Conservation (phyloP, 2,888 invertebrate species). For the Boloria selene region DNA sequence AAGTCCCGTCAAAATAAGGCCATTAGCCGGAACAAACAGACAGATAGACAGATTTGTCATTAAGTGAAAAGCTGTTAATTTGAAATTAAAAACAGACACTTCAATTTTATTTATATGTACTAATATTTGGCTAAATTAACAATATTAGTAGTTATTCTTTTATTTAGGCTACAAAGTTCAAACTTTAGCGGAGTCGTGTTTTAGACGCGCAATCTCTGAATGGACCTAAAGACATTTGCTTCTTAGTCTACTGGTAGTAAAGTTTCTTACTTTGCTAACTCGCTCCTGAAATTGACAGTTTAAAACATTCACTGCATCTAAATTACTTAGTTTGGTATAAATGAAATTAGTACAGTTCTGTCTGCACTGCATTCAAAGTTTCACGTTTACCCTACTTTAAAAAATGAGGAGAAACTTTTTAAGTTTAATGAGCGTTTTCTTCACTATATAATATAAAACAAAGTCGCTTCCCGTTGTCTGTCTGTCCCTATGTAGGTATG, state of each 20-base stretch:
- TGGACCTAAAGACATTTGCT: conserved; percentile 44
- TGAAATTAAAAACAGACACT: too few relatives aligned
- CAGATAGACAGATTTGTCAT: too few relatives aligned
- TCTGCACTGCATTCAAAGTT: neutral
- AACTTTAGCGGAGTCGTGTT: conserved; percentile 45
- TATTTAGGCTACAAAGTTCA: conserved; percentile 35
- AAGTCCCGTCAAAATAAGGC: too few relatives aligned
- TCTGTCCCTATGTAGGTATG: too few relatives aligned
- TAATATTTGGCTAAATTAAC: neutral
- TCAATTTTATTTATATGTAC: too few relatives aligned
- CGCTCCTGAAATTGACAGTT: conserved; percentile 45
- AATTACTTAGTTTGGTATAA: conserved; percentile 23
- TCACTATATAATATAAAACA: too few relatives aligned
- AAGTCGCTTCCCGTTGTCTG: too few relatives aligned
- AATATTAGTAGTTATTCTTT: conserved; percentile 6
- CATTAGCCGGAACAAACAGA: too few relatives aligned
- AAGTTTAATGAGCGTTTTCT: too few relatives aligned
- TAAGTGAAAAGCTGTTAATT: too few relatives aligned
- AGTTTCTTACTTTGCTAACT: conserved; percentile 43
- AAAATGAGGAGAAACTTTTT: too few relatives aligned
- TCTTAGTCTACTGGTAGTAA: conserved; percentile 42
- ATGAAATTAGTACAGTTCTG: neutral
- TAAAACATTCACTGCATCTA: conserved; percentile 34
- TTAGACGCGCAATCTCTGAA: conserved; percentile 42
- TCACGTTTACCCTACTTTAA: too few relatives aligned